Base-by-base conservation (phyloP, 2,797 vertebrate genomes). In the Acanthurus tractus region DNA sequence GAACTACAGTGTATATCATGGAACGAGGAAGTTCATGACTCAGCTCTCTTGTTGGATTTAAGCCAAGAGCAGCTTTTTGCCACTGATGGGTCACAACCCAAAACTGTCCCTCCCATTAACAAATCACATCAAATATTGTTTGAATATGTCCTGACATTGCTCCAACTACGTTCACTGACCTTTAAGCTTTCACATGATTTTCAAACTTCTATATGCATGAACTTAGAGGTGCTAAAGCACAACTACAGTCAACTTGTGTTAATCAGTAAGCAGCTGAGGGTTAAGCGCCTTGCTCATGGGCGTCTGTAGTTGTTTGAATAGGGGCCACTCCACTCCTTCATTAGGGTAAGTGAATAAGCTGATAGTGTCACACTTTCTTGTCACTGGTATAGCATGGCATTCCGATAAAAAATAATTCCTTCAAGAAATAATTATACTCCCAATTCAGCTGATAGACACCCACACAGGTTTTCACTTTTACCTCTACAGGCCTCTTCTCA, bases 51-150 rank as follows among this genome's bases (percentile, higher is more conserved):
- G 18, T 50, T 80, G 84, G 77, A 70, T 2, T 76, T n/a, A 70
- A 77, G 79, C 86, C 85, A 86, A 76, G 66, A 83, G 70, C 54
- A 64, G 82, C 54, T 63, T 84, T 87, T 82, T 81, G 58, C 78
- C 79, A 78, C 59, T 70, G 68, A 73, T 79, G 66, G 84, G 81
- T 88, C 83, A 72, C 12, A 45, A 86, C 82, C 78, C 45, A 70
- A 85, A 89, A 86, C 54, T 79, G 81, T 42, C 56, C 63, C 75
- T n/a, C 29, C 49, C 38, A 66, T 79, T 67, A 79, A 82, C 79
- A 79, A 68, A 82, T 86, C 72, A 68, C 59, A 81, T 64, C 62
- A 76, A 57, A 75, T 63, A 58, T 56, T 82, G 50, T 82, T 73
- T 53, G 49, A 84, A 82, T 66, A 73, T 85, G 71, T 73, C 20